Percentiles rank a stretch among this genome's conserved stretches.
Evolutionary conservation across 1,140 invertebrate genomes (phyloP).

Genomic region (Formica selysi): DNA sequence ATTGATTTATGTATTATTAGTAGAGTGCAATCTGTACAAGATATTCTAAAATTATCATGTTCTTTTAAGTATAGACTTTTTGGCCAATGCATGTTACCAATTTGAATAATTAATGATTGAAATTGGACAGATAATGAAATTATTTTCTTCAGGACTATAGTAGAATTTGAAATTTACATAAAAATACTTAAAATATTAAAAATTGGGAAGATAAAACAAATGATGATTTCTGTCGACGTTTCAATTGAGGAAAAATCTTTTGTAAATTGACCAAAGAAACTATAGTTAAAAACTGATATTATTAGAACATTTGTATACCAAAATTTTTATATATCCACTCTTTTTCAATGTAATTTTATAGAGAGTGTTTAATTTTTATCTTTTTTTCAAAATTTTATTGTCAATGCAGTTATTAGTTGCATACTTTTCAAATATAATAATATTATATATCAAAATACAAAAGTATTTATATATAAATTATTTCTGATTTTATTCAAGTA

Average conservation of each 20-base stretch:
- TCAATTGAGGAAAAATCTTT: not conserved
- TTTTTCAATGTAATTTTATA: slow-evolving; percentile 38
- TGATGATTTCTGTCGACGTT: not conserved
- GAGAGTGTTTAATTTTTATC: slow-evolving; percentile 9
- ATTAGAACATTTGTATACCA: slow-evolving; percentile 1
- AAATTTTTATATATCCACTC: slow-evolving; percentile 24
- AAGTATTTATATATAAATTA: slow-evolving; percentile 24
- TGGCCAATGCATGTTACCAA: not conserved
- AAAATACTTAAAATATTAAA: not conserved
- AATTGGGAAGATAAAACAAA: not conserved
- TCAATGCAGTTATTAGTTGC: slow-evolving; percentile 31
- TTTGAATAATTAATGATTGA: slow-evolving; percentile 3
- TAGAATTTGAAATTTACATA: slow-evolving; percentile 7
- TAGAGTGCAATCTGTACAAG: not conserved
- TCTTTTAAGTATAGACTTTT: slow-evolving; percentile 21
- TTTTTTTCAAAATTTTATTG: not conserved
- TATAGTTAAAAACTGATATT: not conserved
- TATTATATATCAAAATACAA: slow-evolving; percentile 44
- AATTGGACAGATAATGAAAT: not conserved
- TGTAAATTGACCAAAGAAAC: not conserved
- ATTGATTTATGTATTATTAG: slow-evolving; percentile 46
- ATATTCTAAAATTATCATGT: slow-evolving; percentile 3
- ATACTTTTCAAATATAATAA: slow-evolving; percentile 49
- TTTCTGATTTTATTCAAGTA: slow-evolving; percentile 29
- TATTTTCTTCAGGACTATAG: not conserved